A percentile compares a stretch with the other conserved stretches of the same genome.
phyloP scores from a whole-genome alignment of 1,140 invertebrate species.

The Bicyclus anynana region DNA sequence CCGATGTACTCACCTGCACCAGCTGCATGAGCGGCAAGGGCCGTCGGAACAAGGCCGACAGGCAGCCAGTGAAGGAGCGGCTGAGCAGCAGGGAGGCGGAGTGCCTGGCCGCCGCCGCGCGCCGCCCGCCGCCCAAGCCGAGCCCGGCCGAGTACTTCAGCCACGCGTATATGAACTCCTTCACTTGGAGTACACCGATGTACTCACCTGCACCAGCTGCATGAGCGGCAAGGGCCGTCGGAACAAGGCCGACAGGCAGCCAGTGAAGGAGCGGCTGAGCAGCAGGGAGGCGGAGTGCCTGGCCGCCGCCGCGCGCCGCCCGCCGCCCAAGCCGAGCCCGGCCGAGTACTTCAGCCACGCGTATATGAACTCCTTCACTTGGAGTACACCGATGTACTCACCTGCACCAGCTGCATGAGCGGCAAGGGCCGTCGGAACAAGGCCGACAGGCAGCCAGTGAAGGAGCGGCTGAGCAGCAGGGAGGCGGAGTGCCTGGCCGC shows the following conservation, averaged over 20 bases:
- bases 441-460: constrained; percentile 94
- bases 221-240: too few species aligned
- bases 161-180: constrained; percentile 98
- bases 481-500: constrained; percentile 98
- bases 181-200: too few species aligned
- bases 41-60: constrained; percentile 93
- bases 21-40: constrained; percentile 94
- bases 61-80: constrained; percentile 93
- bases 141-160: constrained; percentile 98
- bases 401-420: constrained; percentile 90
- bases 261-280: too few species aligned
- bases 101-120: constrained; percentile 97
- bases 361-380: too few species aligned
- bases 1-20: too few species aligned
- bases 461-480: constrained; percentile 92
- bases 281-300: too few species aligned
- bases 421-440: constrained; percentile 94
- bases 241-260: too few species aligned
- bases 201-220: too few species aligned
- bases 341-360: too few species aligned
- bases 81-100: constrained; percentile 96
- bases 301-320: too few species aligned
- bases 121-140: constrained; percentile 92
- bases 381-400: too few species aligned
- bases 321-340: too few species aligned